These are phyloP conservation scores for Lagenorhynchus albirostris DNA, from an alignment of 2,113 vertebrate genomes.

Conservation along the genomic window DNA sequence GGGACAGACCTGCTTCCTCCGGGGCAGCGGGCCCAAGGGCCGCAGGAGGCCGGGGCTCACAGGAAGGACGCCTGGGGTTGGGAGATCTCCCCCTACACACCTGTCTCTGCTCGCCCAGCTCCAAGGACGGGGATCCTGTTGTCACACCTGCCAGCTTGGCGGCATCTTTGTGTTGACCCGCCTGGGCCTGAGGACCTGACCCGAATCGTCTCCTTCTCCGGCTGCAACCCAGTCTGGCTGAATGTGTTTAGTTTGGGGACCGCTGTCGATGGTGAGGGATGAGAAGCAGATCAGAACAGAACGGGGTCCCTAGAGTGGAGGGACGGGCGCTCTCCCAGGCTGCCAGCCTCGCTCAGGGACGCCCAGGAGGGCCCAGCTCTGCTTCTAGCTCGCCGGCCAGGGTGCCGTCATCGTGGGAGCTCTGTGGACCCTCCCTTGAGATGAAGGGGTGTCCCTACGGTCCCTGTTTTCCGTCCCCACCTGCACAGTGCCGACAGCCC, in stretches of 20 bases:
- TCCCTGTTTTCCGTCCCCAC: background rate
- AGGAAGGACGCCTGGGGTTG: background rate
- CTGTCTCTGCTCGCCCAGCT: background rate
- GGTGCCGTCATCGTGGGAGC: background rate
- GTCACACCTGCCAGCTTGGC: background rate
- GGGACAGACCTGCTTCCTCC: background rate
- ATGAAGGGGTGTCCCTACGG: background rate
- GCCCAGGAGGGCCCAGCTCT: background rate
- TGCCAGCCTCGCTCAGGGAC: fast-evolving
- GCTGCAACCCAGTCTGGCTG: too few species aligned
- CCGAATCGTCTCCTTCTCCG: fast-evolving
- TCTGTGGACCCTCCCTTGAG: background rate
- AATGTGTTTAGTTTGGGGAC: fast-evolving
- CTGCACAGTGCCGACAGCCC: fast-evolving
- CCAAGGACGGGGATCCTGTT: fast-evolving
- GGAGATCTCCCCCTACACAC: too few species aligned
- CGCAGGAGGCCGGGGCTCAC: background rate
- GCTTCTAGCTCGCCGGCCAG: background rate
- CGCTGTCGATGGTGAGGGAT: background rate
- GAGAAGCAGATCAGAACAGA: background rate
- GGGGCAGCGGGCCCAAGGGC: background rate
- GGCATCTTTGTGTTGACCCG: too few species aligned
- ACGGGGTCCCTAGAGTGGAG: background rate
- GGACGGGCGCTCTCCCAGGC: background rate
- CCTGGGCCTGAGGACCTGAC: background rate